Conservation (phyloP, 2,797 vertebrate genomes). For the Argya squamiceps region DNA sequence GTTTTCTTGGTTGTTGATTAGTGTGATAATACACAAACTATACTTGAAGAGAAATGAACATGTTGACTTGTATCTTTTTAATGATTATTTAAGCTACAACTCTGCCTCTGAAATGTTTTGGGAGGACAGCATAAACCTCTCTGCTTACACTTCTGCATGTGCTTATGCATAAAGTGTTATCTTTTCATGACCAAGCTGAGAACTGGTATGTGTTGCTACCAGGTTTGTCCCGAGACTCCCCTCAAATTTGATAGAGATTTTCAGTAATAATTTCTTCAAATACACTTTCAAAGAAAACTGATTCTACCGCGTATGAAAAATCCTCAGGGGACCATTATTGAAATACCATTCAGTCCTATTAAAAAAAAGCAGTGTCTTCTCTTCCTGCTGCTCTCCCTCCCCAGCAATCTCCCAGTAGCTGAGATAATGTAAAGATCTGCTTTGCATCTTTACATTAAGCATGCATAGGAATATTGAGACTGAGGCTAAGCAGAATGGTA, state of each 20-base stretch:
- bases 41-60: not conserved
- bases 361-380: not conserved
- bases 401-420: not conserved
- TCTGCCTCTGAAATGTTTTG: not conserved
- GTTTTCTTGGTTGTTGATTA: not conserved
- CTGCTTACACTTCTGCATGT: not conserved
- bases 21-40: not conserved
- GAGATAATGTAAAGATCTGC: not conserved
- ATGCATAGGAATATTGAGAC: not conserved
- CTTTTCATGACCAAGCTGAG: not conserved
- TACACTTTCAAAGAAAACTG: not conserved
- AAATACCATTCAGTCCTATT: not conserved
- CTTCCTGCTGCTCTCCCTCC: not conserved
- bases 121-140: not conserved
- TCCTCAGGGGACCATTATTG: not conserved
- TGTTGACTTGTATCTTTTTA: not conserved
- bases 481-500: not conserved
- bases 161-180: not conserved
- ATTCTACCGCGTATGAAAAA: not conserved
- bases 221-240: not conserved
- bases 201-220: not conserved
- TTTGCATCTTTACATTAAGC: not conserved
- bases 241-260: not conserved
- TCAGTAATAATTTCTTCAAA: not conserved
- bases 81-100: not conserved